These are phyloP conservation scores for Misgurnus mizolepis DNA, from an alignment of 2,113 vertebrate genomes.

Conservation along the genomic window DNA sequence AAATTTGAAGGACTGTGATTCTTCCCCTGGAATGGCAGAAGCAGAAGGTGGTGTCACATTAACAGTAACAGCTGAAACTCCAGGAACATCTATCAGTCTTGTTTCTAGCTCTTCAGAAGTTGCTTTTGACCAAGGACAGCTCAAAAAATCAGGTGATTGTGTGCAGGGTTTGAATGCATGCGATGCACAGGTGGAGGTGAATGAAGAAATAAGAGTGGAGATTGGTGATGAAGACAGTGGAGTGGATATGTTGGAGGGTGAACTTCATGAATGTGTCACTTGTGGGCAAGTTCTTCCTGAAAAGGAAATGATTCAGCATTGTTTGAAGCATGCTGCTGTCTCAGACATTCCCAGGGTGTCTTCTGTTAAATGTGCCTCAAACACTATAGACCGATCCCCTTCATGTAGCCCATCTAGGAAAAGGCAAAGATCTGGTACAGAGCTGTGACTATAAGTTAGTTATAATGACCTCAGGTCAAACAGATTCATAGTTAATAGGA, in stretches of 20 bases:
- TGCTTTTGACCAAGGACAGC: not conserved
- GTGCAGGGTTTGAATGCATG: not conserved
- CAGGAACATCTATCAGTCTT: not conserved
- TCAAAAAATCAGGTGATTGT: conserved; percentile 1
- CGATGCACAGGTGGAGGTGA: not conserved
- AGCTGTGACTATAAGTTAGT: not conserved
- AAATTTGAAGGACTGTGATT: not conserved
- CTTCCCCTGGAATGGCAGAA: not conserved
- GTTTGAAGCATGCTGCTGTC: conserved; percentile 4
- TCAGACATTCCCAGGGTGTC: not conserved
- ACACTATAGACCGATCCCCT: conserved; percentile 8
- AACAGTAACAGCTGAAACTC: not conserved
- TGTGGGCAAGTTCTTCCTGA: conserved; percentile 55
- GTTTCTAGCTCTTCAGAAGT: not conserved
- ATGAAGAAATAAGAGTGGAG: conserved; percentile 33
- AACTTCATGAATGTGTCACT: conserved; percentile 55
- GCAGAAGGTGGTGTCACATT: not conserved
- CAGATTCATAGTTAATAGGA: not conserved
- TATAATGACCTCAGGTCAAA: too few relatives aligned
- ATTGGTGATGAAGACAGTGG: conserved; percentile 26
- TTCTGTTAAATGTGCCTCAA: not conserved
- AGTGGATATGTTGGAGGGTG: conserved; percentile 36
- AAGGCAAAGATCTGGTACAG: conserved; percentile 4
- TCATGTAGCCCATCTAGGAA: conserved; percentile 9
- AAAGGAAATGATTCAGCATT: conserved; percentile 40